phyloP scores from a whole-genome alignment of 64 coral and sea anemone genomes.

The Stylophora pistillata region DNA sequence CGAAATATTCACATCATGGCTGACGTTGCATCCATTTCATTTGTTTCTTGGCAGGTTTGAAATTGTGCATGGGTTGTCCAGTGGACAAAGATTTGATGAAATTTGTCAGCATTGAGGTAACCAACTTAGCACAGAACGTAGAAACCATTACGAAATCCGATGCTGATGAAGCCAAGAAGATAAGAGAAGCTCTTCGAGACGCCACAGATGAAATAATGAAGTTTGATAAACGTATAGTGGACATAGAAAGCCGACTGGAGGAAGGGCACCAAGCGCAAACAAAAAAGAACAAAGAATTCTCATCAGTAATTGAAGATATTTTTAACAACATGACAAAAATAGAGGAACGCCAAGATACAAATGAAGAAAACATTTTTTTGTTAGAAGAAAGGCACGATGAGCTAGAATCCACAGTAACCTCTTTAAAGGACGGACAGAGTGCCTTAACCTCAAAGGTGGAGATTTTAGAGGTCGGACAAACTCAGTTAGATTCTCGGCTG shows the following conservation, averaged over 20 bases:
- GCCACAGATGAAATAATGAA: too few species aligned
- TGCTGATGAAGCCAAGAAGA: slow-evolving; percentile 31
- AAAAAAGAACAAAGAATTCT: too few species aligned
- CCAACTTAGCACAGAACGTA: slow-evolving; percentile 49
- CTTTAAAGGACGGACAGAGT: background rate
- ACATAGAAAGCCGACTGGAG: too few species aligned
- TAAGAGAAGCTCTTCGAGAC: too few species aligned
- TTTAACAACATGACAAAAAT: background rate
- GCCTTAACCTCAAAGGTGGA: background rate
- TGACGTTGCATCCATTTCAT: background rate
- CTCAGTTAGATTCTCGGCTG: too few species aligned
- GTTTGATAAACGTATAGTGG: too few species aligned
- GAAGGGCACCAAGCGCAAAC: too few species aligned
- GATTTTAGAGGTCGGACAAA: too few species aligned
- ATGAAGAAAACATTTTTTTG: background rate
- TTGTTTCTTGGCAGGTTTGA: slow-evolving; percentile 48
- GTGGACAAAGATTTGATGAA: slow-evolving; percentile 65
- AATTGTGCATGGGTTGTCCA: slow-evolving; percentile 60
- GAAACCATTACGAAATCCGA: slow-evolving; percentile 18
- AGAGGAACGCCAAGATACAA: background rate
- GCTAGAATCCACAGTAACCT: background rate
- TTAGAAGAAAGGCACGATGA: too few species aligned
- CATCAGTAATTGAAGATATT: slow-evolving; percentile 23
- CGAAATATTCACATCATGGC: background rate
- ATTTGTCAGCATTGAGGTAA: too few species aligned